Evolutionary conservation across 2,797 vertebrate species (phyloP).

Genomic region (Esox masquinongy): DNA sequence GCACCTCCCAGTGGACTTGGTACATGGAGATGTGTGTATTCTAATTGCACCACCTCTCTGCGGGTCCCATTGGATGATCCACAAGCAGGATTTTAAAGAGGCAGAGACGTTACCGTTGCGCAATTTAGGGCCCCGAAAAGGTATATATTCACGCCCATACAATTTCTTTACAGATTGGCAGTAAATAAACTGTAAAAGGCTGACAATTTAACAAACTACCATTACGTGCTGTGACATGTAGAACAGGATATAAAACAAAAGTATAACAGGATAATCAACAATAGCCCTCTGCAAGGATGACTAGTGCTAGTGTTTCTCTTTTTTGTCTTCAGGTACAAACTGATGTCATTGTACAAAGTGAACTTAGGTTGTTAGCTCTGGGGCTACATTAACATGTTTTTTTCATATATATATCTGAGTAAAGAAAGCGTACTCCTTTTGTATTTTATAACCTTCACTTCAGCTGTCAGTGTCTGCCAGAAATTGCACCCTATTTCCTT

Average conservation of each 20-base stretch:
- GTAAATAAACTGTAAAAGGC: neutral
- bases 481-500: neutral
- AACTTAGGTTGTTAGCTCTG: constrained; percentile 41
- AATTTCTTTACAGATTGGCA: neutral
- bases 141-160: neutral
- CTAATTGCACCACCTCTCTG: too few relatives aligned
- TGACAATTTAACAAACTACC: neutral
- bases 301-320: neutral
- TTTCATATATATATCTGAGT: constrained; percentile 32
- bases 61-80: too few relatives aligned
- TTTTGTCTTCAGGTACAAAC: constrained; percentile 35
- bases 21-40: too few relatives aligned
- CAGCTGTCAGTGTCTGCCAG: neutral
- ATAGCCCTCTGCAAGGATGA: constrained; percentile 10
- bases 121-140: neutral
- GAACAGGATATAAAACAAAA: neutral
- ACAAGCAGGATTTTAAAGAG: too few relatives aligned
- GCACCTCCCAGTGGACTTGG: too few relatives aligned
- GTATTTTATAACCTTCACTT: neutral
- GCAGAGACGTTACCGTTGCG: too few relatives aligned
- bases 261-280: constrained; percentile 3
- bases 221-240: neutral
- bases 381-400: constrained; percentile 25
- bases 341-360: constrained; percentile 34
- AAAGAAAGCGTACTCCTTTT: constrained; percentile 28